A percentile compares a stretch with the other conserved stretches of the same genome.
Conservation (phyloP, 2,888 invertebrate genomes). For the Malthinus seriepunctatus region DNA sequence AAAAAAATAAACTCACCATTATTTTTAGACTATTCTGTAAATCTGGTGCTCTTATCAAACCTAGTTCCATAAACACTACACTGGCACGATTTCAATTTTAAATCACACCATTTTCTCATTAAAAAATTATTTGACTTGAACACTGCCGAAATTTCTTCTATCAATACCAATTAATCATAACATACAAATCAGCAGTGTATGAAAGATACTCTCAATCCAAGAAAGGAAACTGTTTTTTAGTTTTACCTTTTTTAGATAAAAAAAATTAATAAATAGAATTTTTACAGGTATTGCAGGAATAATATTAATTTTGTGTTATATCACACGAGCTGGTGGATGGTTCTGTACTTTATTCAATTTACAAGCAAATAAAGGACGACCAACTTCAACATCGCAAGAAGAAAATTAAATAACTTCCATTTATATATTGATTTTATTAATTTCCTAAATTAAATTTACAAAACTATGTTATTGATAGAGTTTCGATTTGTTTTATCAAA, state of each 20-base stretch:
- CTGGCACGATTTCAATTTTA: too few relatives aligned
- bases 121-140: too few relatives aligned
- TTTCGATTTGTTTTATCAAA: constrained; percentile 75
- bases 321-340: constrained; percentile 25
- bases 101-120: too few relatives aligned
- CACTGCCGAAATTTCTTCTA: too few relatives aligned
- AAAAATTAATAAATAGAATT: not conserved
- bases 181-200: too few relatives aligned
- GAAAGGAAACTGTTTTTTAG: too few relatives aligned
- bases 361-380: constrained; percentile 4
- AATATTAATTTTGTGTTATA: constrained; percentile 20
- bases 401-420: constrained; percentile 1
- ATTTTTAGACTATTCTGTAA: not conserved
- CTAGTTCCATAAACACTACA: too few relatives aligned
- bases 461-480: constrained; percentile 53
- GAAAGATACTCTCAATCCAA: too few relatives aligned
- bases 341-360: constrained; percentile 25
- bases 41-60: not conserved
- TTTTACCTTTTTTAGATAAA: too few relatives aligned
- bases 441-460: constrained; percentile 7
- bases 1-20: too few relatives aligned
- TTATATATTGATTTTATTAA: constrained; percentile 13
- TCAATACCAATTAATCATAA: too few relatives aligned
- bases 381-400: not conserved
- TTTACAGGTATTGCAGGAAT: constrained; percentile 21